phyloP scores from a whole-genome alignment of 2,888 invertebrate species.

The Drosophila nigritarsus region DNA sequence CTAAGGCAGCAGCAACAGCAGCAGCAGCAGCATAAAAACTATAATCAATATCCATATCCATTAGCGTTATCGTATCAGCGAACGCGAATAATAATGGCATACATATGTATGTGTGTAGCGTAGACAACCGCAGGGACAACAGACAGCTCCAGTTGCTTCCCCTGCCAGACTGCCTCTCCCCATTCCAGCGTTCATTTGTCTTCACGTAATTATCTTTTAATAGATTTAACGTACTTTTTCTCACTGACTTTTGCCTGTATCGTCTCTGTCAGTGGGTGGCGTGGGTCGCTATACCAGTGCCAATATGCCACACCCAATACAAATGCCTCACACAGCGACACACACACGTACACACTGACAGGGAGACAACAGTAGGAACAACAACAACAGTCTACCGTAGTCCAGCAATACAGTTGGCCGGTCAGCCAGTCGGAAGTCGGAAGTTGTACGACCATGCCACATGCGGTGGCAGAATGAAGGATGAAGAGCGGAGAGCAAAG shows the following conservation, averaged over 20 bases:
- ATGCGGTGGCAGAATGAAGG: conserved; percentile 60
- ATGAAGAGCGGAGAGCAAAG: conserved; percentile 32
- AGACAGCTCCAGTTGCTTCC: neutral
- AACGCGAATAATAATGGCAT: conserved; percentile 72
- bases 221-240: conserved; percentile 81
- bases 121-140: conserved; percentile 40
- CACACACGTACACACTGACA: conserved; percentile 16
- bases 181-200: conserved; percentile 70
- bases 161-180: neutral
- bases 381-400: conserved; percentile 35
- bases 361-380: conserved; percentile 10
- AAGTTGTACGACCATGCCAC: conserved; percentile 78
- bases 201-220: conserved; percentile 81
- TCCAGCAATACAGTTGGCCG: conserved; percentile 38
- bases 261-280: conserved; percentile 27
- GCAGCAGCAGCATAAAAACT: conserved; percentile 71
- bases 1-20: conserved; percentile 37
- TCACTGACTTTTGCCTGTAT: conserved; percentile 71
- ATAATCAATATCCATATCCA: conserved; percentile 81
- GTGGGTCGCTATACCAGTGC: neutral
- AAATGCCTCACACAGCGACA: conserved; percentile 8
- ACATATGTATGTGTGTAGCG: conserved; percentile 46
- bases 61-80: conserved; percentile 80
- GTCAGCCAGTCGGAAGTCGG: conserved; percentile 73
- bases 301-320: conserved; percentile 11